Evolutionary conservation across 2,797 vertebrate genomes (phyloP).

Genomic region (Mus spretus): DNA sequence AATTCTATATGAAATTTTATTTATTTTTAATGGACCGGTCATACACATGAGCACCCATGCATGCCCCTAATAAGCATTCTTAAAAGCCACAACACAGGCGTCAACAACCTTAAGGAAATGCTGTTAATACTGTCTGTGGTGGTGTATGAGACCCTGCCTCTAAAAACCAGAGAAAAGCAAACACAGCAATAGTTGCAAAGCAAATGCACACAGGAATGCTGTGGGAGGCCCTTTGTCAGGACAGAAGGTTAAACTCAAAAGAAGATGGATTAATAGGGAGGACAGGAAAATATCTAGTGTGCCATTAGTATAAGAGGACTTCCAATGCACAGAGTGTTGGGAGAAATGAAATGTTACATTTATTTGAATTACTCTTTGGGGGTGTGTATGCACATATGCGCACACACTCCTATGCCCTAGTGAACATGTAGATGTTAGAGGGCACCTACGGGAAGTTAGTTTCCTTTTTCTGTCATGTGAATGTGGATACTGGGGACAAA

Average conservation of each 20-base stretch:
- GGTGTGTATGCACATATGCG: accelerated
- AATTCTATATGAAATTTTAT: not conserved
- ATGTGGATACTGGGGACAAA: not conserved
- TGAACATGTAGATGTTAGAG: not conserved
- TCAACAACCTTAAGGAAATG: not conserved
- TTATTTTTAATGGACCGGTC: not conserved
- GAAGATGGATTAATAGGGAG: not conserved
- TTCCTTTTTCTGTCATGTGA: not conserved
- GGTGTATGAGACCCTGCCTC: not conserved
- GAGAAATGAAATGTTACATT: not conserved
- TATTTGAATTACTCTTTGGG: no score
- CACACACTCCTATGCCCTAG: not conserved
- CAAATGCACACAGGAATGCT: not conserved
- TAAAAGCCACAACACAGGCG: not conserved
- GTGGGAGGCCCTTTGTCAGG: not conserved
- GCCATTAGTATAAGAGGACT: no score
- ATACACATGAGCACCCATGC: not conserved
- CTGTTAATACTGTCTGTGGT: not conserved
- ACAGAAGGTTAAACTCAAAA: not conserved
- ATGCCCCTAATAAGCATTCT: not conserved
- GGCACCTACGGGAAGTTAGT: not conserved
- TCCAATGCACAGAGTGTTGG: not conserved
- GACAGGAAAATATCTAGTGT: not conserved
- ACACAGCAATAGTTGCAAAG: not conserved
- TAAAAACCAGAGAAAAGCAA: not conserved